Percentiles rank a stretch among this genome's conserved stretches.
These are phyloP conservation scores for Parochlus steinenii DNA, from an alignment of 2,888 invertebrate species.

Conservation along the genomic window DNA sequence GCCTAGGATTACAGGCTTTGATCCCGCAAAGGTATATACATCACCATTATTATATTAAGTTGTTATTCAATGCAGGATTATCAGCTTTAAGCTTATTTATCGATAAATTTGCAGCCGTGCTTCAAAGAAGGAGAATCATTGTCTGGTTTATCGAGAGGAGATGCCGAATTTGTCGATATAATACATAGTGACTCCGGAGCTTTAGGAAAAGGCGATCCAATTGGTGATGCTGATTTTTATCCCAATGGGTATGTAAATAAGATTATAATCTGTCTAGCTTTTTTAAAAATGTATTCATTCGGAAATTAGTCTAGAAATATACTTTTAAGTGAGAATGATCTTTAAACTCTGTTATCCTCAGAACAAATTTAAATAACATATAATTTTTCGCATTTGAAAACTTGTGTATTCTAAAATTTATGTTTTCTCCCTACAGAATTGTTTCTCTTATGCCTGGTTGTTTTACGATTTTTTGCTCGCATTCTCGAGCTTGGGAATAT, in stretches of 20 bases:
- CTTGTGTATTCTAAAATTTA: background rate
- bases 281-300: too few relatives aligned
- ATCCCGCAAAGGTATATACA: conserved; percentile 21
- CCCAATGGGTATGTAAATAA: too few relatives aligned
- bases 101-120: conserved; percentile 14
- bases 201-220: too few relatives aligned
- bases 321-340: too few relatives aligned
- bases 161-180: conserved; percentile 23
- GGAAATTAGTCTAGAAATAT: too few relatives aligned
- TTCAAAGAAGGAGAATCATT: conserved; percentile 12
- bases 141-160: conserved; percentile 21
- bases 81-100: conserved; percentile 1
- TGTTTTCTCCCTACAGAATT: conserved; percentile 11
- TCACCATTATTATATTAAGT: background rate
- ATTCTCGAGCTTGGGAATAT: conserved; percentile 23
- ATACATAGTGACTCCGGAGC: too few relatives aligned
- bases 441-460: conserved; percentile 19
- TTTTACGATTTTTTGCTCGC: conserved; percentile 23
- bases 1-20: conserved; percentile 25
- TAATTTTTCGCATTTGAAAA: background rate
- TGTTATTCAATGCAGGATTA: too few relatives aligned
- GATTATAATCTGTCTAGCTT: too few relatives aligned
- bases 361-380: background rate
- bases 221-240: too few relatives aligned
- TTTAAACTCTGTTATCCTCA: background rate